Evolutionary conservation across 1,140 invertebrate genomes (phyloP).

Genomic region (Heliothis subflexa): DNA sequence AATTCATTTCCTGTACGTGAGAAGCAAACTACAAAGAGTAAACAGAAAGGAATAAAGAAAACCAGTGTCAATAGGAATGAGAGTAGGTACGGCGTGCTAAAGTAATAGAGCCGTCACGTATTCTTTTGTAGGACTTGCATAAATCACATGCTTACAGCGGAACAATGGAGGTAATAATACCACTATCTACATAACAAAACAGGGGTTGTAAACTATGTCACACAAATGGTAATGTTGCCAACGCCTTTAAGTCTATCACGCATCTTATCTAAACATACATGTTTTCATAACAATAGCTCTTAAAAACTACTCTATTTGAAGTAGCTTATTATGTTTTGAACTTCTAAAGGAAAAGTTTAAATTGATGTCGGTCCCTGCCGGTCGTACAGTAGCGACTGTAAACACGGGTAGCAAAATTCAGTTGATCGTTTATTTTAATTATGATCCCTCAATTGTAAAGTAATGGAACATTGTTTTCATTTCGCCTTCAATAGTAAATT

Average conservation of each 20-base stretch:
- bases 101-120: conserved; percentile 42
- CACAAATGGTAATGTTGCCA: conserved; percentile 50
- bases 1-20: conserved; percentile 37
- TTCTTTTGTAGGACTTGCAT: conserved; percentile 55
- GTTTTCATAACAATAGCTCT: conserved; percentile 38
- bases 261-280: conserved; percentile 17
- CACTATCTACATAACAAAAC: conserved; percentile 68
- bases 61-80: conserved; percentile 24
- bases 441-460: neutral
- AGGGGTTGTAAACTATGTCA: conserved; percentile 48
- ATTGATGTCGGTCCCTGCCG: neutral
- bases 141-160: conserved; percentile 57
- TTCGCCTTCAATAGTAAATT: neutral
- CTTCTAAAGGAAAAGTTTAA: conserved; percentile 17
- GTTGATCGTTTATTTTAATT: conserved; percentile 4
- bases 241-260: conserved; percentile 35
- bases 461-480: neutral
- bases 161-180: conserved; percentile 62
- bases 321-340: conserved; percentile 5
- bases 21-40: conserved; percentile 7
- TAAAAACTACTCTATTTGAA: conserved; percentile 18
- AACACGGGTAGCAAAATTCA: neutral
- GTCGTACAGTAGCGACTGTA: neutral
- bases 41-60: conserved; percentile 24
- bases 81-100: neutral